Evolutionary conservation across 2,113 vertebrate species (phyloP).

Genomic region (Galemys pyrenaicus): DNA sequence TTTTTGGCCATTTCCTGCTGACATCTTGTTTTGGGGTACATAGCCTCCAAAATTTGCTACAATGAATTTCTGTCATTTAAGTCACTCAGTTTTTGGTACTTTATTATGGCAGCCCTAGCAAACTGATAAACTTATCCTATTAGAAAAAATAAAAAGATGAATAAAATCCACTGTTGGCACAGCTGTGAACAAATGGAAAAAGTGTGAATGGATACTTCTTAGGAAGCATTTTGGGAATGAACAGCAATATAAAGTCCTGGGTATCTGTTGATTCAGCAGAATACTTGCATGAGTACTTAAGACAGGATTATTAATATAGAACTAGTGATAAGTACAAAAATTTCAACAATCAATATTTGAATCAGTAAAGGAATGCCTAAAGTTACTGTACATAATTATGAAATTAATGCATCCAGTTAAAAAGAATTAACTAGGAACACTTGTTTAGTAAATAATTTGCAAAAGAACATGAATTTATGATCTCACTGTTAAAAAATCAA

Average conservation of each 20-base stretch:
- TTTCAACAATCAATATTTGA: slow-evolving; percentile 27
- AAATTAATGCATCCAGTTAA: background rate
- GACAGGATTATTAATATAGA: background rate
- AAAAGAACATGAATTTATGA: background rate
- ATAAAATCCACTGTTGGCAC: background rate
- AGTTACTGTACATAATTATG: background rate
- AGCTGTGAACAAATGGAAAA: background rate
- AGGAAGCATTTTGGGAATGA: background rate
- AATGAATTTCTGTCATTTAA: background rate
- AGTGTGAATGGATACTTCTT: background rate
- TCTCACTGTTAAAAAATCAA: slow-evolving; percentile 14
- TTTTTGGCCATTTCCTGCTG: too few relatives aligned
- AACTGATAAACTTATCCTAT: background rate
- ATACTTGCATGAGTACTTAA: background rate
- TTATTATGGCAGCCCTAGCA: background rate
- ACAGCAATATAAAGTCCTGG: background rate
- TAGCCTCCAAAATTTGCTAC: background rate
- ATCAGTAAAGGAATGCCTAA: slow-evolving; percentile 13
- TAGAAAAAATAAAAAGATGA: background rate
- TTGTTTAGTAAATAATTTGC: background rate
- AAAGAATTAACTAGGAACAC: background rate
- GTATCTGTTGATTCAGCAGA: background rate
- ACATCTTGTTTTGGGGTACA: background rate
- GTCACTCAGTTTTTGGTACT: background rate
- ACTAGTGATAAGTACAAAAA: background rate